phyloP scores from a whole-genome alignment of 1,140 invertebrate species.

The Calliopsis andreniformis region DNA sequence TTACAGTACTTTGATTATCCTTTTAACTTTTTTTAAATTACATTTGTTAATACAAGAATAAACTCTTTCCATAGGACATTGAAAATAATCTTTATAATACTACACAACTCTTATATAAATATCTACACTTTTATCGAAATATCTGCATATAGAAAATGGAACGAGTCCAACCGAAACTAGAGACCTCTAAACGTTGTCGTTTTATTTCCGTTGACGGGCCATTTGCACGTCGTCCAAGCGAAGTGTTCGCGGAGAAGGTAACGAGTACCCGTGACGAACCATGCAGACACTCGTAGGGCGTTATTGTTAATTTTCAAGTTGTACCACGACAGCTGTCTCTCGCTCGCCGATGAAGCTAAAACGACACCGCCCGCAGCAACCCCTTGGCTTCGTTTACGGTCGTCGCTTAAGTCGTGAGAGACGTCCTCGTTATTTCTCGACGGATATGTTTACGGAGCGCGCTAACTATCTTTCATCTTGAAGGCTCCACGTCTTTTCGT shows the following conservation, averaged over 20 bases:
- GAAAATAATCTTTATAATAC: too few relatives aligned
- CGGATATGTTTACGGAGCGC: conserved; percentile 34
- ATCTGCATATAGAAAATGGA: too few relatives aligned
- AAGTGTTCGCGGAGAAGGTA: background rate
- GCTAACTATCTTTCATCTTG: conserved; percentile 33
- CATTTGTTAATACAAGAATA: too few relatives aligned
- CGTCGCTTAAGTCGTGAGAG: conserved; percentile 6
- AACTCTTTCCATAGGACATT: too few relatives aligned
- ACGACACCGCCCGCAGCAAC: conserved; percentile 6
- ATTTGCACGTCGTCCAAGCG: conserved; percentile 2
- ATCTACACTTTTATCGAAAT: too few relatives aligned
- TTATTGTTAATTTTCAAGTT: conserved; percentile 58
- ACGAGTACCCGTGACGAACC: conserved; percentile 31
- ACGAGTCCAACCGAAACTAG: too few relatives aligned
- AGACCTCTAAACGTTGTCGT: too few relatives aligned
- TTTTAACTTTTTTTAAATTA: too few relatives aligned
- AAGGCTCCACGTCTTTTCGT: conserved; percentile 8
- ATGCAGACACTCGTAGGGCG: background rate
- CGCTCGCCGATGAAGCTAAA: conserved; percentile 17
- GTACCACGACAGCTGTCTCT: conserved; percentile 2
- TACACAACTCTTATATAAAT: too few relatives aligned
- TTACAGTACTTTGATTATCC: too few relatives aligned
- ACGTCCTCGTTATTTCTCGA: conserved; percentile 33
- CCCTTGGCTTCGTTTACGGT: conserved; percentile 37
- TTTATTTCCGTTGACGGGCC: background rate